Evolutionary conservation across 2,888 invertebrate genomes (phyloP).

Genomic region (Dasysyrphus albostriatus): DNA sequence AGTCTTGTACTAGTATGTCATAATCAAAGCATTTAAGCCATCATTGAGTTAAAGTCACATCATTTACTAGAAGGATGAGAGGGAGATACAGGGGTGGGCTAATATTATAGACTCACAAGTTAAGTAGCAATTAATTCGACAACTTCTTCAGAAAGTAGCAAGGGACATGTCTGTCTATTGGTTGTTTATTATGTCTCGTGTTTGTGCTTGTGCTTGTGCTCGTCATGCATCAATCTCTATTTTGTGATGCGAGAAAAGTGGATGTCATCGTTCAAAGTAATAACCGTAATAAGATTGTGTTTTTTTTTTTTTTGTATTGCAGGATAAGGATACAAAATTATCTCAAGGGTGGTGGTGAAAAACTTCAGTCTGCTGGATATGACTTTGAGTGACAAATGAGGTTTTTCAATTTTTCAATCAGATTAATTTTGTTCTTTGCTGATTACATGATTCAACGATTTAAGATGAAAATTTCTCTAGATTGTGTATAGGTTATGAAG

Average conservation of each 20-base stretch:
- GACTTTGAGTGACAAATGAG: constrained; percentile 62
- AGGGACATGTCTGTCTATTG: background rate
- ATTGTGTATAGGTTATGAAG: background rate
- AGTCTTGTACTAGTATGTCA: constrained; percentile 54
- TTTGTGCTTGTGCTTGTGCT: constrained; percentile 30
- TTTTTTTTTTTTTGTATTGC: constrained; percentile 7
- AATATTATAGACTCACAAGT: constrained; percentile 78
- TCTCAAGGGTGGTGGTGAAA: background rate
- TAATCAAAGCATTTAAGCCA: constrained; percentile 65
- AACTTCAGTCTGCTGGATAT: constrained; percentile 38
- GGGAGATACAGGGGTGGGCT: background rate
- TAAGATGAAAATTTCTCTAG: background rate
- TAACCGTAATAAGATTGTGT: constrained; percentile 19
- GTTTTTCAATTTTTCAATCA: constrained; percentile 53
- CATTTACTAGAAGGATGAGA: background rate
- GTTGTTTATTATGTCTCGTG: constrained; percentile 12
- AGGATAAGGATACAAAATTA: constrained; percentile 5
- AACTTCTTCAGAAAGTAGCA: constrained; percentile 77
- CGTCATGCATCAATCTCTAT: constrained; percentile 57
- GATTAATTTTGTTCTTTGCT: constrained; percentile 42
- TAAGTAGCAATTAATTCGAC: constrained; percentile 83
- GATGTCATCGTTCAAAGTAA: constrained; percentile 61
- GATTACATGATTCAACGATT: constrained; percentile 42
- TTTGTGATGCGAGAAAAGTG: constrained; percentile 61
- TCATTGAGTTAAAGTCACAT: constrained; percentile 39